These are phyloP conservation scores for Esperia sulphurella DNA, from an alignment of 2,888 invertebrate genomes.

Conservation along the genomic window DNA sequence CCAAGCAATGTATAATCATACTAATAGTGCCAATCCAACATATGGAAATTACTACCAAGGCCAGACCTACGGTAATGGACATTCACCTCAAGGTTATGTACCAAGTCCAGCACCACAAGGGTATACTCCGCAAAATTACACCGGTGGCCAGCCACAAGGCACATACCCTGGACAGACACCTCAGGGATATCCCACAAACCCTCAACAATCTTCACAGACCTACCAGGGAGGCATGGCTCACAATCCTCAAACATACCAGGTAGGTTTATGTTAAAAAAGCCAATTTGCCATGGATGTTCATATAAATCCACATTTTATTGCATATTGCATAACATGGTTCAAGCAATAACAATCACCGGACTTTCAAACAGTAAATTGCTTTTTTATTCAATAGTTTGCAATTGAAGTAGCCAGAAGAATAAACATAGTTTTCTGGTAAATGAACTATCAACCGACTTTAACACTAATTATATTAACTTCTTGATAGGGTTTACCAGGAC, in stretches of 20 bases:
- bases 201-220: slow-evolving; percentile 63
- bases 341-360: no score
- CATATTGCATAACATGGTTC: no score
- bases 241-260: slow-evolving; percentile 77
- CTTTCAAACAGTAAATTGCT: no score
- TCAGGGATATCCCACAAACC: slow-evolving; percentile 62
- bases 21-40: slow-evolving; percentile 56
- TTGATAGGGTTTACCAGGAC: slow-evolving; percentile 56
- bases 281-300: no score
- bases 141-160: slow-evolving; percentile 50
- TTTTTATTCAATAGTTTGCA: no score
- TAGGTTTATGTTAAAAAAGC: slow-evolving; percentile 17
- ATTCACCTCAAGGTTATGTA: slow-evolving; percentile 67
- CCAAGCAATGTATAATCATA: slow-evolving; percentile 67
- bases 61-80: slow-evolving; percentile 69
- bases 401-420: no score
- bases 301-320: no score
- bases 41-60: slow-evolving; percentile 73
- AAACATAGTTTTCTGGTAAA: no score
- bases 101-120: slow-evolving; percentile 60
- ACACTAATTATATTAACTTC: not conserved
- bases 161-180: slow-evolving; percentile 54
- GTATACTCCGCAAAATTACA: slow-evolving; percentile 62
- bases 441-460: not conserved
- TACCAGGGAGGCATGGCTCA: slow-evolving; percentile 68